A percentile compares a stretch with the other conserved stretches of the same genome.
Evolutionary conservation across 2,888 invertebrate genomes (phyloP).

Genomic region (Vesta saturnalis): DNA sequence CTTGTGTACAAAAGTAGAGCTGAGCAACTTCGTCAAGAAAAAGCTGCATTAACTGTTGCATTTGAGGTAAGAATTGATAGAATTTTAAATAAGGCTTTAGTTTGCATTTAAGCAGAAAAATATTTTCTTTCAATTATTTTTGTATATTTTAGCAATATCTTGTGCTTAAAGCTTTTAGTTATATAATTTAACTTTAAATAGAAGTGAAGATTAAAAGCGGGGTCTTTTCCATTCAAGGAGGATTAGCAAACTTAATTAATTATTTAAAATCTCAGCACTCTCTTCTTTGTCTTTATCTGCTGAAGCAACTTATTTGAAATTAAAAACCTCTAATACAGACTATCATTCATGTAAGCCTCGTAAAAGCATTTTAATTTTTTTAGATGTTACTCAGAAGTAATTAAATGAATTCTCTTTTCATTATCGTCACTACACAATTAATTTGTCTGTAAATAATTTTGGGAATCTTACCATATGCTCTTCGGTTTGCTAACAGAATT

Average conservation of each 20-base stretch:
- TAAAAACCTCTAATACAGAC: conserved; percentile 9
- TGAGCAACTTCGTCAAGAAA: conserved; percentile 80
- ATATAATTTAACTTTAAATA: conserved; percentile 44
- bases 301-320: conserved; percentile 26
- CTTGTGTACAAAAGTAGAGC: conserved; percentile 78
- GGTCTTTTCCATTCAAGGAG: conserved; percentile 41
- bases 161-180: conserved; percentile 31
- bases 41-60: conserved; percentile 74
- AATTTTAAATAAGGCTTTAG: conserved; percentile 5
- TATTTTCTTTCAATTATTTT: conserved; percentile 32
- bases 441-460: conserved; percentile 37
- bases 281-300: conserved; percentile 31
- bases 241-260: conserved; percentile 46
- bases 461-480: conserved; percentile 42
- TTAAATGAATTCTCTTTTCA: not conserved
- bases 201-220: conserved; percentile 42
- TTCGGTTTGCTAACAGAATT: conserved; percentile 43
- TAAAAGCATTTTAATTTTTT: not conserved
- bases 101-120: conserved; percentile 5
- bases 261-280: conserved; percentile 42
- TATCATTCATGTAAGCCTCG: not conserved
- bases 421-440: not conserved
- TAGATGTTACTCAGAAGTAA: not conserved
- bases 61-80: conserved; percentile 70
- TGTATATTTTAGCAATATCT: conserved; percentile 34